These are phyloP conservation scores for Pheucticus melanocephalus DNA, from an alignment of 2,113 vertebrate species.

Conservation along the genomic window DNA sequence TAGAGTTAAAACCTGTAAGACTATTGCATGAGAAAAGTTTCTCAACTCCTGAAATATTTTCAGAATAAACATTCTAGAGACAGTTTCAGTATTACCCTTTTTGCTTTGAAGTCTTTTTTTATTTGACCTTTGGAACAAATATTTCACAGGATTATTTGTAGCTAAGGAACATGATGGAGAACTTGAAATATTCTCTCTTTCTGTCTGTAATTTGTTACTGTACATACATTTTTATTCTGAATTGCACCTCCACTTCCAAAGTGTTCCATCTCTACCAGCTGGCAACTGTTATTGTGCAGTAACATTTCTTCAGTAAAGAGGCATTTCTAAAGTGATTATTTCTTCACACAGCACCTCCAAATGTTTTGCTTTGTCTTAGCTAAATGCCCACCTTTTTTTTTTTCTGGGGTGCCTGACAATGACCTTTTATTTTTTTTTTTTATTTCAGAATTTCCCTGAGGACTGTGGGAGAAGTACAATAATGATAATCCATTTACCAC, in stretches of 20 bases:
- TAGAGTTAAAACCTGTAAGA: neutral
- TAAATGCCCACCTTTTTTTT: neutral
- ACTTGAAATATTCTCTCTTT: neutral
- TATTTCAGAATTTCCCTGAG: neutral
- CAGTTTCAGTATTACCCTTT: neutral
- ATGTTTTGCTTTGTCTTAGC: neutral
- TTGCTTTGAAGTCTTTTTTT: neutral
- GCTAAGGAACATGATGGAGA: neutral
- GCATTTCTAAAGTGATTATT: neutral
- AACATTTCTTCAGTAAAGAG: neutral
- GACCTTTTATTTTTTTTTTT: neutral
- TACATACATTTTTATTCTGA: neutral
- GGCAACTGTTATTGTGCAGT: neutral
- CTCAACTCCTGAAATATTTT: neutral
- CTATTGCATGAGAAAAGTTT: neutral
- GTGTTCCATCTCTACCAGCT: neutral
- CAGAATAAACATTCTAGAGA: neutral
- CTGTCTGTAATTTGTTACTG: neutral
- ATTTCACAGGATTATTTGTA: constrained; percentile 47
- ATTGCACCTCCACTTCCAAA: neutral
- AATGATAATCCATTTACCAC: neutral
- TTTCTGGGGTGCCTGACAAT: neutral
- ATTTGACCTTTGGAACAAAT: constrained; percentile 32
- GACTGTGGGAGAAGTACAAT: neutral
- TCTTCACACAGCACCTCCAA: neutral